phyloP scores from a whole-genome alignment of 2,888 invertebrate genomes.

The Cataglyphis rosenhaueri region DNA sequence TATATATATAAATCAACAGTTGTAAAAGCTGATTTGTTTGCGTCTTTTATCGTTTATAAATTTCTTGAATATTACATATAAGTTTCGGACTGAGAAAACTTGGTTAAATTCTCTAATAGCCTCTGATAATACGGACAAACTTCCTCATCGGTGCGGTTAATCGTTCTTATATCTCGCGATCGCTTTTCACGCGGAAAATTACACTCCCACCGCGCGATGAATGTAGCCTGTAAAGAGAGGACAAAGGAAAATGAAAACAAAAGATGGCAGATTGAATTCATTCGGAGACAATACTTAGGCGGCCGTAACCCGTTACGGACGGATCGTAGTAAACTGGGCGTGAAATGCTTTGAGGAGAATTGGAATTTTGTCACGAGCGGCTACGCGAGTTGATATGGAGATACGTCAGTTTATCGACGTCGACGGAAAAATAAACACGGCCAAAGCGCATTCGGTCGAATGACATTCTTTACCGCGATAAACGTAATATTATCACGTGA shows the following conservation, averaged over 20 bases:
- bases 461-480: neutral
- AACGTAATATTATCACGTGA: neutral
- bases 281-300: constrained; percentile 56
- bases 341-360: constrained; percentile 54
- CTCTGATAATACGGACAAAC: constrained; percentile 29
- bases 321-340: constrained; percentile 50
- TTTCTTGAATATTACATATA: neutral
- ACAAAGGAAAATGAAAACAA: constrained; percentile 42
- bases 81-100: neutral
- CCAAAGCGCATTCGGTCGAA: neutral
- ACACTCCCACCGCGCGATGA: constrained; percentile 29
- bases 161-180: constrained; percentile 38
- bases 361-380: constrained; percentile 43
- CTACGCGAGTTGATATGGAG: constrained; percentile 20
- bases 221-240: constrained; percentile 16
- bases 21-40: neutral
- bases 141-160: constrained; percentile 35
- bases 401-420: constrained; percentile 15
- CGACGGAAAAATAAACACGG: constrained; percentile 26
- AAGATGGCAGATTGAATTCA: constrained; percentile 53
- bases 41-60: neutral
- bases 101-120: constrained; percentile 7
- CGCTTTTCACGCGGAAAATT: constrained; percentile 49
- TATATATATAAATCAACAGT: neutral
- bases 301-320: constrained; percentile 39